Base-by-base conservation (phyloP, 2,888 invertebrate species). In the Zhengitettix transpicula region DNA sequence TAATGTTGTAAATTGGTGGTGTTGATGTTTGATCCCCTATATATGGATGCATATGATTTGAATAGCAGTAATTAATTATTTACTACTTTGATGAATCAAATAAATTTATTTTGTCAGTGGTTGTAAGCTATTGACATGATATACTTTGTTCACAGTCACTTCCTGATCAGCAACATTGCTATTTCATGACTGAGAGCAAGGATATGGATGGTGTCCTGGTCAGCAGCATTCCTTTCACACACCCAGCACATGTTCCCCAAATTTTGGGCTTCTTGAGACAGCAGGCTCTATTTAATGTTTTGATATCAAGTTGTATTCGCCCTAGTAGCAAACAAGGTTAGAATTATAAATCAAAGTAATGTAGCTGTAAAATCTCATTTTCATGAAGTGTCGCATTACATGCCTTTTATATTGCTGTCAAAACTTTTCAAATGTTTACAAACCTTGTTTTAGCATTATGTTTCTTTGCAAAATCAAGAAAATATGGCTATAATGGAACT, bases 131-230 rank as follows among this genome's bases (percentile, higher is more conserved):
- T 28, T 28, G 28, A 28, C 28, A 47, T 47, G 12, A 11, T 57
- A 54, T 58, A 41, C 56, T 62, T 54, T 64, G 65, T 65, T 74
- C 73, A 15, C 74, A 90, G 89, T 87, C 85, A 60, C 75, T 97
- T 55, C 92, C 95, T 0, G 95, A 94, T 71, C 95, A 96, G 71
- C 86, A 85, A 61, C 96, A 97, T 71, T 92, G 93, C 70, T 97
- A 94, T 73, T 93, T 91, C 73, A 81, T 96, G 76, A 92, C 92
- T 40, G 89, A 91, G 71, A 84, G 85, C 64, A 82, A 82, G 64
- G 81, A 79, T 41, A 75, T 89, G 73, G 83, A 85, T 64, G 93
- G 90, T 9, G 81, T 87, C 65, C 73, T 87, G 67, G 84, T 92
- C 57, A 77, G 81, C 57, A 86, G 85, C 63, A 85, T 97, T 60